Conservation (phyloP, 2,797 vertebrate species). For the Sebastiscus tertius region DNA sequence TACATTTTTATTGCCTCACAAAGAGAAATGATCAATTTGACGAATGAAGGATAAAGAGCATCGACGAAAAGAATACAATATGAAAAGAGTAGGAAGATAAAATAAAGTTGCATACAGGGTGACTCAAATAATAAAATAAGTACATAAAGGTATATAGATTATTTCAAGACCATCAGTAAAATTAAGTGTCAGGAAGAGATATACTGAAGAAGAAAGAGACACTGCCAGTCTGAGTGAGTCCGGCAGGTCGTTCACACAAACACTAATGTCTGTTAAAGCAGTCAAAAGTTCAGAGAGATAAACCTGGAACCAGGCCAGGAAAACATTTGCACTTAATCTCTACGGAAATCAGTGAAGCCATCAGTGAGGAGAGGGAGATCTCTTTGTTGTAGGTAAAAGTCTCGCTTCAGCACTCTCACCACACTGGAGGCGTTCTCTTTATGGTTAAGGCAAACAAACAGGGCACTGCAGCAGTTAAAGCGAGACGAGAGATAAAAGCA, state of each 20-base stretch:
- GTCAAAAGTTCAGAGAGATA: conserved; percentile 39
- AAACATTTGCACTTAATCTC: conserved; percentile 37
- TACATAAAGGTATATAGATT: background rate
- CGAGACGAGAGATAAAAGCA: conserved; percentile 37
- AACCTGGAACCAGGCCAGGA: conserved; percentile 15
- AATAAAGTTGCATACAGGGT: background rate
- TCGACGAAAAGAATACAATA: background rate
- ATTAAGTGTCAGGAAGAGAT: background rate
- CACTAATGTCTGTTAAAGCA: background rate
- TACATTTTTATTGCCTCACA: background rate
- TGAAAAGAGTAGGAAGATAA: background rate
- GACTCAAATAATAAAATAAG: background rate
- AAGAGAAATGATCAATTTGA: background rate
- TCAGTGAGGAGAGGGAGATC: conserved; percentile 9
- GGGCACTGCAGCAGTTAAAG: conserved; percentile 22
- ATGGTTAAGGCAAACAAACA: conserved; percentile 29
- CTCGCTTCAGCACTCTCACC: conserved; percentile 24
- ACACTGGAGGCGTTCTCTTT: conserved; percentile 24
- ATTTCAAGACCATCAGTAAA: background rate
- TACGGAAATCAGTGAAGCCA: conserved; percentile 5
- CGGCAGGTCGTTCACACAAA: background rate
- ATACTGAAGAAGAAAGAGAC: background rate
- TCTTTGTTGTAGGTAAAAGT: conserved; percentile 31
- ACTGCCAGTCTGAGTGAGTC: background rate
- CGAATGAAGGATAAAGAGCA: background rate